These are phyloP conservation scores for Cosmia pyralina DNA, from an alignment of 2,888 invertebrate genomes.

Conservation along the genomic window DNA sequence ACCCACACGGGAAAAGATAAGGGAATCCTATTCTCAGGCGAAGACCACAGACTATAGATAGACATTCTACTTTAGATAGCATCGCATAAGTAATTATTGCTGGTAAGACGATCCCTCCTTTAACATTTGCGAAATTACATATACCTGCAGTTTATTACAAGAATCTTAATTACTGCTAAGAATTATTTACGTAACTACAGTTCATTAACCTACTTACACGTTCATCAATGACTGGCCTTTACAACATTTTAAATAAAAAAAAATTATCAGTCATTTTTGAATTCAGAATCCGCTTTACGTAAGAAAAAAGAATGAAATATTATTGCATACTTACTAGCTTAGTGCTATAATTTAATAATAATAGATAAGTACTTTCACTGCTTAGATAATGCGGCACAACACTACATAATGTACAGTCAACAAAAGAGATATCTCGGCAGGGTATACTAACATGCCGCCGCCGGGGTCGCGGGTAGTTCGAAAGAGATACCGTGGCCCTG, in stretches of 20 bases:
- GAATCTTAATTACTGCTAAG: slow-evolving; percentile 40
- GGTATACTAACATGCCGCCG: no score
- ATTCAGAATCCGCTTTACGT: slow-evolving; percentile 43
- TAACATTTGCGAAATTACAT: slow-evolving; percentile 36
- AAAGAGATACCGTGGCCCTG: no score
- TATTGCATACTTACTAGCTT: slow-evolving; percentile 31
- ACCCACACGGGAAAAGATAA: slow-evolving; percentile 47
- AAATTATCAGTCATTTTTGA: slow-evolving; percentile 23
- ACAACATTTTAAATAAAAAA: slow-evolving; percentile 40
- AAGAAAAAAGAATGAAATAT: slow-evolving; percentile 46
- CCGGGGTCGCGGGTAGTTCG: no score
- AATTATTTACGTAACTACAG: slow-evolving; percentile 38
- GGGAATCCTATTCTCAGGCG: slow-evolving; percentile 19
- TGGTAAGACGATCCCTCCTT: slow-evolving; percentile 23
- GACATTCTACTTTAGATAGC: slow-evolving; percentile 35
- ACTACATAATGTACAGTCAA: slow-evolving; percentile 1
- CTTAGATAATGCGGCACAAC: slow-evolving; percentile 43
- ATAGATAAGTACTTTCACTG: slow-evolving; percentile 60
- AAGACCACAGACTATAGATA: slow-evolving; percentile 24
- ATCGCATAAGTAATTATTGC: slow-evolving; percentile 42
- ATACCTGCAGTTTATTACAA: slow-evolving; percentile 29
- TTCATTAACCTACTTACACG: slow-evolving; percentile 52
- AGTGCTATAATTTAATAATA: slow-evolving; percentile 53
- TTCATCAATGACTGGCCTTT: slow-evolving; percentile 35
- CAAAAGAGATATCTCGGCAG: no score